These are phyloP conservation scores for Bathynomus jamesi DNA, from an alignment of 1,140 invertebrate genomes.

Conservation along the genomic window DNA sequence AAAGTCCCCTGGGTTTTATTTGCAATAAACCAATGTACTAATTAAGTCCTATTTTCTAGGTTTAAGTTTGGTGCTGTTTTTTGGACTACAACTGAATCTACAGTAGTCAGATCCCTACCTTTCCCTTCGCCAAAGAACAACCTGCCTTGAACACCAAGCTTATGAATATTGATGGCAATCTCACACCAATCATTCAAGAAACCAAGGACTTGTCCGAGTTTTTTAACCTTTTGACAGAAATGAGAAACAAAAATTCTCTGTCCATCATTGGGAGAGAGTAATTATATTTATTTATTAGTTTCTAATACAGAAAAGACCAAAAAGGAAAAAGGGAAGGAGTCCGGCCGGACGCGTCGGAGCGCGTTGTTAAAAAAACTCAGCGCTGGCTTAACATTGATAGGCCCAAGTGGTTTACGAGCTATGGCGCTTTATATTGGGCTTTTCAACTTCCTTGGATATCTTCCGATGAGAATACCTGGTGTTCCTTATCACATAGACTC, in stretches of 20 bases:
- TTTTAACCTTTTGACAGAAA: background rate
- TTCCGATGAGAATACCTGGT: constrained; percentile 28
- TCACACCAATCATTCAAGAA: background rate
- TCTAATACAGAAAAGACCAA: background rate
- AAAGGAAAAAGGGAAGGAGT: background rate
- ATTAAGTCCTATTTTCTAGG: too few relatives aligned
- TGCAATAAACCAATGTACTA: too few relatives aligned
- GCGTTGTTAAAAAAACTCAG: too few relatives aligned
- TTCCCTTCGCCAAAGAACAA: too few relatives aligned
- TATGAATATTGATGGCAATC: background rate
- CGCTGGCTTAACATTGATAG: too few relatives aligned
- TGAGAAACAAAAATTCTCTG: background rate
- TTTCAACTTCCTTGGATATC: constrained; percentile 31
- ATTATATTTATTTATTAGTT: background rate
- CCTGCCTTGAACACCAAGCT: too few relatives aligned
- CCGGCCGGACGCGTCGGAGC: too few relatives aligned
- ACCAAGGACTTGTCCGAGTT: background rate
- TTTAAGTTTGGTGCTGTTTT: too few relatives aligned
- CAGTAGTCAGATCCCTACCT: too few relatives aligned
- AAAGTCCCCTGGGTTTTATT: too few relatives aligned
- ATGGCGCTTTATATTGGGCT: constrained; percentile 25
- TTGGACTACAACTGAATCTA: too few relatives aligned
- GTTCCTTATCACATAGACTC: constrained; percentile 32
- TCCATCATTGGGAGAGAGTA: background rate
- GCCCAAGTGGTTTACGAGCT: too few relatives aligned